Conservation (phyloP, 2,888 invertebrate genomes). For the Erpobdella octoculata region DNA sequence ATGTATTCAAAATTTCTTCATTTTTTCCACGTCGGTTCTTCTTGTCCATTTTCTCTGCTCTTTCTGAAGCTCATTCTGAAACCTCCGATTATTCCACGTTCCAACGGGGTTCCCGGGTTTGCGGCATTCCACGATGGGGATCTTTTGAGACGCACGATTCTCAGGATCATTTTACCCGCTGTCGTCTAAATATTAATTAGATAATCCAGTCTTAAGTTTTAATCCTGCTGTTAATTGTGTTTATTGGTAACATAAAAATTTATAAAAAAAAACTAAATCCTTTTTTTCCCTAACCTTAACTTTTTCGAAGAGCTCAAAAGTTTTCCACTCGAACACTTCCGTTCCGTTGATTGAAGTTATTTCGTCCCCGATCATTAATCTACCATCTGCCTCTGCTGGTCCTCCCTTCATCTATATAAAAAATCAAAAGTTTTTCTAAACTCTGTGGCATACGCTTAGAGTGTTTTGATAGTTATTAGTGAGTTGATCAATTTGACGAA, state of each 20-base stretch:
- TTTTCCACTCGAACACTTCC: slow-evolving; percentile 55
- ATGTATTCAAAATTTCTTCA: too few species aligned
- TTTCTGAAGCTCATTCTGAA: background rate
- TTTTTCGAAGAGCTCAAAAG: background rate
- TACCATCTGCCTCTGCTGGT: slow-evolving; percentile 72
- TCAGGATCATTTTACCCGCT: background rate
- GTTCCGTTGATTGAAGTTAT: slow-evolving; percentile 80
- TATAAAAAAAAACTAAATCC: too few species aligned
- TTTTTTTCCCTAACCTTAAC: background rate
- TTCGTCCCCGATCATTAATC: slow-evolving; percentile 83
- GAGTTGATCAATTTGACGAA: too few species aligned
- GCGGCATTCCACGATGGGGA: background rate
- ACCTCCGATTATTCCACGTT: background rate
- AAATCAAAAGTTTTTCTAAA: too few species aligned
- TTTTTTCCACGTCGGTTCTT: background rate
- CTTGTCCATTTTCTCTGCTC: background rate
- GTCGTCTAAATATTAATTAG: background rate
- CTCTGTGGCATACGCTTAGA: too few species aligned
- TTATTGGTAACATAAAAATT: background rate
- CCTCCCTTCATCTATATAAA: slow-evolving; percentile 73
- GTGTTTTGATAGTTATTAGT: too few species aligned
- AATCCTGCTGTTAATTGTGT: background rate
- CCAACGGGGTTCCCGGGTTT: background rate
- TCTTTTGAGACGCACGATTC: background rate
- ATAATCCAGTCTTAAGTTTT: background rate